Base-by-base conservation (phyloP, 2,888 invertebrate species). In the Drosophila quinaria region DNA sequence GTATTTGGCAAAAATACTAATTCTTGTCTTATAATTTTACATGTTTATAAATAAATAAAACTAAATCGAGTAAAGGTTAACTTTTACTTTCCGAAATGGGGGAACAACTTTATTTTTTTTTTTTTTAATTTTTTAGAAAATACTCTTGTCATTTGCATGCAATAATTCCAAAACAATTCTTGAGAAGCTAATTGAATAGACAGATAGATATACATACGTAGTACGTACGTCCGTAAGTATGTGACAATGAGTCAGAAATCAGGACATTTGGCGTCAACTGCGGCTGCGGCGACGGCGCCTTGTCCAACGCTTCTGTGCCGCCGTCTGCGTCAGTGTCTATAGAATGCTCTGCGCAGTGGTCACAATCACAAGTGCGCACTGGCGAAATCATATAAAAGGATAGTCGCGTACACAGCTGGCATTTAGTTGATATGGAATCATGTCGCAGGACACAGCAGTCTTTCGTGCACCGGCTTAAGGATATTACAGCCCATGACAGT, bases 341-440 rank as follows among this genome's bases (percentile, higher is more conserved):
- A 74, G 80, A 77, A 72, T 78, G 70, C 73, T 78, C 68, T 87
- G 84, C 85, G 85, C 90, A 88, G 60, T 87, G 69, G 81, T 68
- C 73, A 42, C 72, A 73, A 74, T 68, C 73, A 42, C 72, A 73
- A 74, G 69, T 82, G 81, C 81, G 83, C 81, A 78, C 71, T 80
- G 71, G 62, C 61, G 37, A 51, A 41, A 62, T 59, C 73, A 71
- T 90, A 91, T 90, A 90, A 86, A 90, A 90, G 89, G 80, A 84
- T 75, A 71, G 37, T 22, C 74, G 70, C 76, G 61, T 69, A 54
- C 72, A 68, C 61, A 63, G 69, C 76, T 80, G 75, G 56, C 80
- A 77, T 81, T 91, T 89, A 90, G 90, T 90, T 81, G 75, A 78
- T 75, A 83, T 81, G 78, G 72, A 86, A 82, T 79, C 84, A 89